Conservation (phyloP, 2,888 invertebrate species). For the Nomada lathburiana region DNA sequence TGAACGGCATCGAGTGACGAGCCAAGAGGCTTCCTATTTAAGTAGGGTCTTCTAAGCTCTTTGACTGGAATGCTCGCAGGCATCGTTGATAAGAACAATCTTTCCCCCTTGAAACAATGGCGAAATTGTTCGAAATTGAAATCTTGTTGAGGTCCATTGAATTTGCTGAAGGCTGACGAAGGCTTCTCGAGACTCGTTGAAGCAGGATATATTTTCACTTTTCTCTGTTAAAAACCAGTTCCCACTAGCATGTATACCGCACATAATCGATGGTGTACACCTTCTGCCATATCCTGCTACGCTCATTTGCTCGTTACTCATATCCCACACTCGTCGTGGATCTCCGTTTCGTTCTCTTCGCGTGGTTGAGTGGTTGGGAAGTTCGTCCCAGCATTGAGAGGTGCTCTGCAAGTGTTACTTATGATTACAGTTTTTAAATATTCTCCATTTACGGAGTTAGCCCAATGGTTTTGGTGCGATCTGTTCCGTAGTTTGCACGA, state of each 20-base stretch:
- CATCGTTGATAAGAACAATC: background rate
- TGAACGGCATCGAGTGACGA: conserved; percentile 49
- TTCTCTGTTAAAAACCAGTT: conserved; percentile 65
- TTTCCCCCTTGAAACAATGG: background rate
- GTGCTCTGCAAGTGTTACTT: no score
- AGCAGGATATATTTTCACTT: conserved; percentile 52
- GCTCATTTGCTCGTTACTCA: conserved; percentile 50
- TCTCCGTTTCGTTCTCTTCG: background rate
- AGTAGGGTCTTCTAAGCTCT: conserved; percentile 58
- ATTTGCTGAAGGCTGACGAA: background rate
- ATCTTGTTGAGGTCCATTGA: no score
- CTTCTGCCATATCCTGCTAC: conserved; percentile 40
- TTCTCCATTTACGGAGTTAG: no score
- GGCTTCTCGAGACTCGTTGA: background rate
- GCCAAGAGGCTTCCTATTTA: conserved; percentile 39
- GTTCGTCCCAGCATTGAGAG: no score
- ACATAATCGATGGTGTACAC: conserved; percentile 29
- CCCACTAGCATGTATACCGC: conserved; percentile 24
- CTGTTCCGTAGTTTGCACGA: no score
- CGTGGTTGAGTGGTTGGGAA: no score
- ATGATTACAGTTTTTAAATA: no score
- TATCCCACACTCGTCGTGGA: conserved; percentile 40
- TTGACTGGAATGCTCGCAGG: conserved; percentile 21
- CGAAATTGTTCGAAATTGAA: background rate
- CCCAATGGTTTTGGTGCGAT: no score